Base-by-base conservation (phyloP, 2,113 vertebrate species). In the Pao palembangensis region DNA sequence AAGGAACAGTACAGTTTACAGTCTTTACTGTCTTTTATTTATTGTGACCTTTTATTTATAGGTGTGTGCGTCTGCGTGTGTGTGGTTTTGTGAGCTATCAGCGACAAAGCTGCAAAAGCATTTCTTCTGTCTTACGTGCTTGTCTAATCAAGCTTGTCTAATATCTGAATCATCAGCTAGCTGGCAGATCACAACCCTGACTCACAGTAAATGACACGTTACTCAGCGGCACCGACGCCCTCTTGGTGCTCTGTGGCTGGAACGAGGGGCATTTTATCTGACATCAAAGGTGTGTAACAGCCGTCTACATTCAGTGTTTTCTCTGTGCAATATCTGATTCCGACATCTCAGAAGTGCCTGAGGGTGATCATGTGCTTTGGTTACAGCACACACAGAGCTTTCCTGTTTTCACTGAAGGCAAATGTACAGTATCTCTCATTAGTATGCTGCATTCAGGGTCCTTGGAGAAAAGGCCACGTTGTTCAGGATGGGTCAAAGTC, bases 201-300 rank as follows among this genome's bases (percentile, higher is more conserved):
- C 5, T 53, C 28, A 42, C 53, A 55, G 38, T 47, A 1, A 73
- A 12, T 15, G 42, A 42, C 70, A 78, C 71, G 50, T 50, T 18
- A 38, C 68, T 48, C 57, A 46, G 58, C 5, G 38, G 64, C 70
- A 67, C 67, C 67, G 69, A 82, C 70, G 75, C 68, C 61, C 73
- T 71, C 66, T 76, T 41, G 71, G 69, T 69, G 74, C 83, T 64
- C 74, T 82, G 79, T 82, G 79, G 77, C 79, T 63, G 70, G 81
- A 82, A 76, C 18, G 19, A 78, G 76, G 67, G 55, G n/a, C 21
- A 80, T 78, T 80, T 84, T 69, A 67, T 69, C 51, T 70, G 79
- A 82, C 79, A 80, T 80, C 72, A 78, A 80, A 82, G 69, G 76
- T 75, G 60, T 60, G 70, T 78, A 72, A 79, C 75, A 80, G 64